Evolutionary conservation across 2,888 invertebrate species (phyloP), one percentile per base, ranked within the genome.

Genomic region (Augiades crinisus): DNA sequence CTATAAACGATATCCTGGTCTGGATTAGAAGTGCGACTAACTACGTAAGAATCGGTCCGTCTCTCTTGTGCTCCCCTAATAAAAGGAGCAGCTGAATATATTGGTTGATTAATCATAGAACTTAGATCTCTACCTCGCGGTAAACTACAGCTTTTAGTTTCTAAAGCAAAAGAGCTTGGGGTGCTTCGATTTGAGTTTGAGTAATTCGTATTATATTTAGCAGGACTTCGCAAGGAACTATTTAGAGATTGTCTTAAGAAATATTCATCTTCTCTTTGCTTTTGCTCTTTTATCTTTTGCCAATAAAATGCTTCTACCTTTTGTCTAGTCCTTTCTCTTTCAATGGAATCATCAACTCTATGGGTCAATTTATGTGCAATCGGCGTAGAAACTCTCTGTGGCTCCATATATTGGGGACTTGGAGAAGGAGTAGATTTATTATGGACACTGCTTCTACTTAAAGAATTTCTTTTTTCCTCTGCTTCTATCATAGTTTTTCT

Each of bases 221-320:
- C 52, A 5, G 70, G 61, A 59, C 56, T 68, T 43, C 65, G 69
- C 14, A 69, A 53, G n/a, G 73, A 62, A 10, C 69, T 61, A 27
- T 62, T 62, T 3, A 72, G 38, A 2, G 77, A 81, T 31, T 89
- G 85, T 27, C 72, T 67, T 13, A 82, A 62, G 30, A 83, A 72
- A 61, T 89, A 90, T 54, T 90, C 83, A 62, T 93, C 93, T 75
- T 93, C 92, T 68, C 91, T 91, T 38, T 92, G 84, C 64, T 92
- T 93, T 53, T 92, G 70, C 70, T 92, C 92, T 67, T 92, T 92
- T 47, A 94, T 74, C 67, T 93, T 92, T 61, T 93, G 92, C 93
- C 93, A 94, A 59, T 93, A 93, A 63, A 92, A 93, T 0, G 92
- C 93, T 69, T 94, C 93, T 0, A 92, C 91, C 67, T 88, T 91